Base-by-base conservation (phyloP, 2,888 invertebrate species). In the Petrophora chlorosata region DNA sequence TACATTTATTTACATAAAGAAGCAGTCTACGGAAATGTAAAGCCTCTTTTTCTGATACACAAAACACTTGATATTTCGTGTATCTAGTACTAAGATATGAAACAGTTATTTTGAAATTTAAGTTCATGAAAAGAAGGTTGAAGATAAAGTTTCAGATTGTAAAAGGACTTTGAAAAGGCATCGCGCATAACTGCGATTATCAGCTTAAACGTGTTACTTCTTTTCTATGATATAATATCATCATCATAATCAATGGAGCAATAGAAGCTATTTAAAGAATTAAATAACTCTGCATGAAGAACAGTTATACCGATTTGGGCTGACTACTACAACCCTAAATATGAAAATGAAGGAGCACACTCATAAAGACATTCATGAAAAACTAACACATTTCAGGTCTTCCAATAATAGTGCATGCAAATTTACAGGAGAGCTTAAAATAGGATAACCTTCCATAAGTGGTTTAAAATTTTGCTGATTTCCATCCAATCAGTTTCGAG, bases 1-100 rank as follows among this genome's bases (percentile, higher is more conserved):
- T 75, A 74, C 72, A 76, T 65, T 56, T 79, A 78, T 79, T 67
- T 80, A 82, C 82, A 81, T 67, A 73, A 62, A 63, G 62, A 69
- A 70, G 72, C 72, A 67, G 70, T 70, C 64, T 59, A 67, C 59
- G 57, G 62, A 71, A 70, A 56, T 70, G 57, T 67, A 68, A 75
- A 78, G 76, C 77, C 75, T 76, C 76, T 71, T 70, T 51, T n/a
- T 55, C 58, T 47, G 29, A 44, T 35, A 68, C 60, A 73, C 63
- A 70, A 69, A 70, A 53, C 55, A 43, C 48, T 40, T 13, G 7
- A 19, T 1, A 17, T 0, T 29, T 22, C 9, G 26, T 36, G n/a
- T n/a, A n/a, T n/a, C n/a, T n/a, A n/a, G n/a, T n/a, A n/a, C n/a
- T n/a, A n/a, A n/a, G n/a, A n/a, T n/a, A n/a, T n/a, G n/a, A n/a